A percentile compares a stretch with the other conserved stretches of the same genome.
Evolutionary conservation across 2,797 vertebrate species (phyloP).

Genomic region (Lutjanus argentimaculatus): DNA sequence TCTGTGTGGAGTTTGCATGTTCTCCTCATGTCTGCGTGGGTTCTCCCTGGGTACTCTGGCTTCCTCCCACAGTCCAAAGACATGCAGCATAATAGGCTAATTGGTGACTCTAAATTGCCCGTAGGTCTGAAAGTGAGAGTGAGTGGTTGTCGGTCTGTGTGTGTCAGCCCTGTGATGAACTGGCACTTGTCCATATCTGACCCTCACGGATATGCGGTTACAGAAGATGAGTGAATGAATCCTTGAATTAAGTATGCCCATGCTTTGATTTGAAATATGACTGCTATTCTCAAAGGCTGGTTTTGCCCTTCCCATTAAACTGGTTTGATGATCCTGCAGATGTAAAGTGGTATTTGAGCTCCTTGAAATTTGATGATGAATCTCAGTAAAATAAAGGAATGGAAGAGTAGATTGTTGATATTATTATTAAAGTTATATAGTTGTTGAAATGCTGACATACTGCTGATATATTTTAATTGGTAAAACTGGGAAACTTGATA

Average conservation of each 20-base stretch:
- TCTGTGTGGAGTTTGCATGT: too few relatives aligned
- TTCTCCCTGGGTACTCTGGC: too few relatives aligned
- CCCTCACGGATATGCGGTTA: too few relatives aligned
- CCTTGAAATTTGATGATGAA: conserved; percentile 43
- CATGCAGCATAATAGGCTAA: too few relatives aligned
- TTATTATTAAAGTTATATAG: conserved; percentile 9
- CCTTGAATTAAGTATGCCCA: conserved; percentile 20
- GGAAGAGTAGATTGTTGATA: not conserved
- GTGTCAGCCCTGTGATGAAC: too few relatives aligned
- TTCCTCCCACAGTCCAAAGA: too few relatives aligned
- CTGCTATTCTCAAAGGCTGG: conserved; percentile 10
- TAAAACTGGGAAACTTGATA: not conserved
- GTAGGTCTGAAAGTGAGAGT: too few relatives aligned
- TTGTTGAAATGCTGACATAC: conserved; percentile 18
- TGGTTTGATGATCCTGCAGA: conserved; percentile 45
- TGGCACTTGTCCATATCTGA: too few relatives aligned
- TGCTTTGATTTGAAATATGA: conserved; percentile 33
- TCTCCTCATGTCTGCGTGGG: too few relatives aligned
- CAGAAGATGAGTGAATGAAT: too few relatives aligned
- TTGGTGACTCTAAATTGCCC: too few relatives aligned
- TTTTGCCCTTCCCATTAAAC: conserved; percentile 21
- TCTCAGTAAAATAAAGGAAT: conserved; percentile 31
- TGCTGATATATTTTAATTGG: not conserved
- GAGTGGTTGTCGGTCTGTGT: too few relatives aligned
- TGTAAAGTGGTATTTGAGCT: conserved; percentile 29